Evolutionary conservation across 2,888 invertebrate genomes (phyloP).

Genomic region (Blastobasis adustella): DNA sequence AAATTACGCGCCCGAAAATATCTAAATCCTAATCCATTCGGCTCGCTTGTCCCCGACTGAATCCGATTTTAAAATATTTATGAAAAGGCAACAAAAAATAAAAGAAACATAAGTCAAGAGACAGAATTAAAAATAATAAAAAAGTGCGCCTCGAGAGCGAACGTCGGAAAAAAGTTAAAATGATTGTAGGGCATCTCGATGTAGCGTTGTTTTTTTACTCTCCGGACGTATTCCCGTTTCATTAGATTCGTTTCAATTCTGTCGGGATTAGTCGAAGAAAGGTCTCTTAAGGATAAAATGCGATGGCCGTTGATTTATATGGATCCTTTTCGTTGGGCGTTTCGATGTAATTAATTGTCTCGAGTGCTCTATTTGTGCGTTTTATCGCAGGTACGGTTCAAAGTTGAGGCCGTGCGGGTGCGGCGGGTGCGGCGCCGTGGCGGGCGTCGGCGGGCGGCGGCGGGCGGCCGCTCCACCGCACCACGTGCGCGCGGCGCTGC

Average conservation of each 20-base stretch:
- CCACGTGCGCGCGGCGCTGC: conserved; percentile 56
- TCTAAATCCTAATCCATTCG: conserved; percentile 74
- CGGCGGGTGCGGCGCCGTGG: too few species aligned
- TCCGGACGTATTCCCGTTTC: conserved; percentile 53
- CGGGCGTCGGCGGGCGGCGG: conserved; percentile 6
- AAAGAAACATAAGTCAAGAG: conserved; percentile 52
- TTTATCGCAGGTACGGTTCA: conserved; percentile 29
- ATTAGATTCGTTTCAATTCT: conserved; percentile 72
- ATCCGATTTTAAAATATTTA: conserved; percentile 74
- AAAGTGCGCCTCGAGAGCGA: conserved; percentile 58
- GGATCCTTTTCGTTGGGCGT: conserved; percentile 50
- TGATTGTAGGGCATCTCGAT: conserved; percentile 67
- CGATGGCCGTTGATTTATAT: conserved; percentile 67
- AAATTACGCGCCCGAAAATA: conserved; percentile 70
- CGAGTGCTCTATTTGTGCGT: conserved; percentile 40
- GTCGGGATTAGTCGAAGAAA: conserved; percentile 67
- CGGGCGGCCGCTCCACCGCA: conserved; percentile 15
- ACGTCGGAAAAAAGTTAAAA: conserved; percentile 68
- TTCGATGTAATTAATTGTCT: conserved; percentile 60
- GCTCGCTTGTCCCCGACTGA: conserved; percentile 65
- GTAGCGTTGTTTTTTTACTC: conserved; percentile 46
- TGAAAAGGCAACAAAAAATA: conserved; percentile 63
- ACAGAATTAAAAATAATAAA: conserved; percentile 66
- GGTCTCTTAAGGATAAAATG: conserved; percentile 63
- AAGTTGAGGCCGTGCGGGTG: conserved; percentile 4